Conservation (phyloP, 1,140 invertebrate species). For the Ceratosolen fusciceps region DNA sequence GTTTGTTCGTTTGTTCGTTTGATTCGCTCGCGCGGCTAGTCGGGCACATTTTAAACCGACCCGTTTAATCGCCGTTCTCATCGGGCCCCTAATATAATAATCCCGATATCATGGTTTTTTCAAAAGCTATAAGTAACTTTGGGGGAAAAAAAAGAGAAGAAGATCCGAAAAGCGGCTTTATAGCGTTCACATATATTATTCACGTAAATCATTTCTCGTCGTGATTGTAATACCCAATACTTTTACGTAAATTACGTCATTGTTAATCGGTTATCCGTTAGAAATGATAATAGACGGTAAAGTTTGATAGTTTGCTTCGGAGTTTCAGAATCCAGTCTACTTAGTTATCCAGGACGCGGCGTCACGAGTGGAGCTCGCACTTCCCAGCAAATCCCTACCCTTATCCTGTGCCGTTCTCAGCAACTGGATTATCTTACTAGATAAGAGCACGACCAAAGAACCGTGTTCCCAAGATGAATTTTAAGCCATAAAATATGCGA, state of each 20-base stretch:
- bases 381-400: conserved; percentile 16
- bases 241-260: neutral
- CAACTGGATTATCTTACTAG: conserved; percentile 23
- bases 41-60: too few species aligned
- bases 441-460: conserved; percentile 8
- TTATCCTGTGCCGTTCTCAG: conserved; percentile 13
- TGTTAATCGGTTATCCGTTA: neutral
- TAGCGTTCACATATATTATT: too few species aligned
- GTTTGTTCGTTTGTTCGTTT: too few species aligned
- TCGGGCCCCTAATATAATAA: too few species aligned
- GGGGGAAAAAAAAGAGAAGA: too few species aligned
- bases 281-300: neutral
- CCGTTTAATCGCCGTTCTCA: too few species aligned
- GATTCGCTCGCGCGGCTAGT: too few species aligned
- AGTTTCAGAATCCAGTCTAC: conserved; percentile 21
- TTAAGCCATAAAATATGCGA: neutral
- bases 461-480: neutral
- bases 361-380: conserved; percentile 10
- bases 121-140: too few species aligned
- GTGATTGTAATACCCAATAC: conserved; percentile 1
- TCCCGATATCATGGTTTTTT: too few species aligned
- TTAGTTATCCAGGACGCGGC: conserved; percentile 15
- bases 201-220: neutral
- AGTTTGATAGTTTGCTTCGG: conserved; percentile 37
- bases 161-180: too few species aligned